Conservation (phyloP, 2,113 vertebrate genomes). For the Cygnus atratus region DNA sequence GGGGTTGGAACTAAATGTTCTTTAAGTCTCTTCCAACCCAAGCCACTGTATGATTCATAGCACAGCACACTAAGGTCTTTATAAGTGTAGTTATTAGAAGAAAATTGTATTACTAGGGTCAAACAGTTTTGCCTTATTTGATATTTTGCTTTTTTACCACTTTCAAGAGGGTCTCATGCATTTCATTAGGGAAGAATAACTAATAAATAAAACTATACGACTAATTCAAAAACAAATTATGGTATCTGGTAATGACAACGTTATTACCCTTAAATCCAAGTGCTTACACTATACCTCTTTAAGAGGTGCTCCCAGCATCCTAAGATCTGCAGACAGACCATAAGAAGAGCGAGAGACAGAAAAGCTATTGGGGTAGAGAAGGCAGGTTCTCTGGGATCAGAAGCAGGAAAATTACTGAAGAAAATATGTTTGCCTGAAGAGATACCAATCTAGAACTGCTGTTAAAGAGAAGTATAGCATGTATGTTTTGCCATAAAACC, state of each 20-base stretch:
- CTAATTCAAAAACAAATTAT: neutral
- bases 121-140: constrained; percentile 54
- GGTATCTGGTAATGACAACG: neutral
- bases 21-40: too few species aligned
- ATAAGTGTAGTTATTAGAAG: constrained; percentile 28
- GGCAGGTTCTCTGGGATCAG: neutral
- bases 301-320: neutral
- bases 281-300: neutral
- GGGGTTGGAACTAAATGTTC: too few species aligned
- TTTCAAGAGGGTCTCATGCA: constrained; percentile 26
- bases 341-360: neutral
- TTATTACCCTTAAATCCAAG: neutral
- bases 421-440: neutral
- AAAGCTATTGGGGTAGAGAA: neutral
- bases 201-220: neutral
- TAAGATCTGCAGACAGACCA: neutral
- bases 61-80: neutral
- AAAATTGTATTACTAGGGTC: constrained; percentile 21
- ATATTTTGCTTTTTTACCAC: constrained; percentile 40
- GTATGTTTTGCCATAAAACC: neutral
- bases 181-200: constrained; percentile 9
- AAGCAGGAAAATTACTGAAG: neutral
- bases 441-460: neutral
- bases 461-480: neutral
- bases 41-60: too few species aligned